phyloP scores from a whole-genome alignment of 2,888 invertebrate genomes.

The Tipula lateralis region DNA sequence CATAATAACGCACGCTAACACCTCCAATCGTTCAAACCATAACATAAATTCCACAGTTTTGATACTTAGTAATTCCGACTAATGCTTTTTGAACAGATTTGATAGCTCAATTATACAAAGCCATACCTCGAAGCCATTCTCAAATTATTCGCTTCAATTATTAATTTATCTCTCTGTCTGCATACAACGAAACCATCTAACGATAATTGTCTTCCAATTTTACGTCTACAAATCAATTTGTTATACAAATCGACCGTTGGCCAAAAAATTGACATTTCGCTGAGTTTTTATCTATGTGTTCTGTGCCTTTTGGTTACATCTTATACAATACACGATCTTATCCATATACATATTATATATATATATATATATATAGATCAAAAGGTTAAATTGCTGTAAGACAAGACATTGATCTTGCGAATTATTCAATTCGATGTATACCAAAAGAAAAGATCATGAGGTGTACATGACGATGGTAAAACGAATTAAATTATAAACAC shows the following conservation, averaged over 20 bases:
- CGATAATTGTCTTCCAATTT: neutral
- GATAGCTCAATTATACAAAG: neutral
- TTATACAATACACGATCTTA: too few relatives aligned
- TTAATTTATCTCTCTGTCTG: neutral
- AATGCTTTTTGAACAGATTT: neutral
- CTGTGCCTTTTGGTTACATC: neutral
- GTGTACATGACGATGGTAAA: slow-evolving; percentile 8
- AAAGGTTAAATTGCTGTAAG: slow-evolving; percentile 4
- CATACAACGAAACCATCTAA: too few relatives aligned
- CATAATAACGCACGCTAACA: neutral
- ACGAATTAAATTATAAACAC: slow-evolving; percentile 6
- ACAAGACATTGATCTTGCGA: neutral
- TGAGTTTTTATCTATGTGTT: neutral
- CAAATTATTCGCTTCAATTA: neutral
- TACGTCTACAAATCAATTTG: neutral
- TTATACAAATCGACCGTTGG: neutral
- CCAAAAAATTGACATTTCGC: neutral
- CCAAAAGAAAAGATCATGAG: neutral
- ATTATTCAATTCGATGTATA: neutral
- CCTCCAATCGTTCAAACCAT: neutral
- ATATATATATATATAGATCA: too few relatives aligned
- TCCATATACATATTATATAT: too few relatives aligned
- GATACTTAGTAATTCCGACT: neutral
- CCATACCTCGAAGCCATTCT: neutral
- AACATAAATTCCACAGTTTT: neutral